Base-by-base conservation (phyloP, 2,113 vertebrate species). In the Urocynchramus pylzowi region DNA sequence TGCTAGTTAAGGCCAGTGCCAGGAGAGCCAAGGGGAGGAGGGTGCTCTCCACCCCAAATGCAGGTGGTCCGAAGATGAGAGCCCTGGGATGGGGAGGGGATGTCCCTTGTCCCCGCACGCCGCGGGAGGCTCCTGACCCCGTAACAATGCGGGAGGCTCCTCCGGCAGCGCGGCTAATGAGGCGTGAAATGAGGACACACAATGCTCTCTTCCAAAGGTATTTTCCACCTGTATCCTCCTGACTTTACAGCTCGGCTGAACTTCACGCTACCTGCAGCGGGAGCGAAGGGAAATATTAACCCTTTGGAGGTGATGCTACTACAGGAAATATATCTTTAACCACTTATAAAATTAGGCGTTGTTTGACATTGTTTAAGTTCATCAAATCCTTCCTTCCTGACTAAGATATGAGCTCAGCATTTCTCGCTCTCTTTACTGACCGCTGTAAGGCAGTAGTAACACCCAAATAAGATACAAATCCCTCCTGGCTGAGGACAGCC, bases 101-200 rank as follows among this genome's bases (percentile, higher is more conserved):
- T 52, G 61, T 69, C 37, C 57, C 35, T 9, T 20, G 47, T 89
- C 44, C 65, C 65, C 41, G 6, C 30, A 1, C 31, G 11, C 50
- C 0, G 7, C 22, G 7, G 74, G 92, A 42, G 79, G 85, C 76
- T 94, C 61, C 30, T 89, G 84, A 96, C 56, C 95, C 65, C n/a
- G 0, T 3, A 71, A 84, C 87, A 86, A 95, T 17, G 61, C 44
- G 3, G 53, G 45, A 80, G 47, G 78, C 7, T 88, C 61, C 41
- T 87, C 64, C 6, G 13, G 80, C 90, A 81, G 87, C 1, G 88
- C 4, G 3, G 73, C 81, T 95, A 96, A 97, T 80, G 95, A 76
- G 74, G 50, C 82, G 87, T 89, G 87, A 96, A 97, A 97, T 37
- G 75, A 90, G 71, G 96, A 90, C 69, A 95, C 97, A 71, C 82